A percentile compares a stretch with the other conserved stretches of the same genome.
Conservation (phyloP, 2,888 invertebrate species). For the Crocallis elinguaria region DNA sequence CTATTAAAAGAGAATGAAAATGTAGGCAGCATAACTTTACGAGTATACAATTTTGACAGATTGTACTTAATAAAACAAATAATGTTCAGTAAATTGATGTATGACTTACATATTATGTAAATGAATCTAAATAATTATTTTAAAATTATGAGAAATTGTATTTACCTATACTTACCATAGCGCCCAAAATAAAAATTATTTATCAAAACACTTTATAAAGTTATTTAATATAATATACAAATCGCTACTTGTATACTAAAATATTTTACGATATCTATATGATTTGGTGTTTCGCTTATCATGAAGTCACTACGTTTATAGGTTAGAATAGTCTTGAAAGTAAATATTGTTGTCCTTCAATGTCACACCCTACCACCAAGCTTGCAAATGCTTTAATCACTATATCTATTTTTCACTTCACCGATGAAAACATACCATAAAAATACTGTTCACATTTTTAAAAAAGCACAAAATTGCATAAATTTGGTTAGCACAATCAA, state of each 20-base stretch:
- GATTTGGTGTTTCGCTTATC: conserved; percentile 27
- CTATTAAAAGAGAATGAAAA: no score
- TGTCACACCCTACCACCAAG: conserved; percentile 33
- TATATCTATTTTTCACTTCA: conserved; percentile 29
- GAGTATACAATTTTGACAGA: no score
- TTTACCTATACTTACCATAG: conserved; percentile 35
- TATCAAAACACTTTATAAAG: conserved; percentile 18
- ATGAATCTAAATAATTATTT: no score
- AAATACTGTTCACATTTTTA: conserved; percentile 29
- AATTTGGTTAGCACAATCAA: conserved; percentile 35
- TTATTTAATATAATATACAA: conserved; percentile 5
- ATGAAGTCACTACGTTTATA: conserved; percentile 18
- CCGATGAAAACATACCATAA: conserved; percentile 28
- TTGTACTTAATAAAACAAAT: no score
- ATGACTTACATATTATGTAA: no score
- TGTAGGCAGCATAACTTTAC: no score
- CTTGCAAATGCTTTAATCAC: conserved; percentile 14
- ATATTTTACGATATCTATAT: neutral
- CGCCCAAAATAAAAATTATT: conserved; percentile 21
- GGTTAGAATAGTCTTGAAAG: conserved; percentile 28
- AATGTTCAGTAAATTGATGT: no score
- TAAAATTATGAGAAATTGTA: neutral
- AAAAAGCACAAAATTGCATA: conserved; percentile 32
- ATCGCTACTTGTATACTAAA: conserved; percentile 1
- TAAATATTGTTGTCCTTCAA: conserved; percentile 39